phyloP scores from a whole-genome alignment of 2,113 vertebrate genomes.

The Platichthys flesus region DNA sequence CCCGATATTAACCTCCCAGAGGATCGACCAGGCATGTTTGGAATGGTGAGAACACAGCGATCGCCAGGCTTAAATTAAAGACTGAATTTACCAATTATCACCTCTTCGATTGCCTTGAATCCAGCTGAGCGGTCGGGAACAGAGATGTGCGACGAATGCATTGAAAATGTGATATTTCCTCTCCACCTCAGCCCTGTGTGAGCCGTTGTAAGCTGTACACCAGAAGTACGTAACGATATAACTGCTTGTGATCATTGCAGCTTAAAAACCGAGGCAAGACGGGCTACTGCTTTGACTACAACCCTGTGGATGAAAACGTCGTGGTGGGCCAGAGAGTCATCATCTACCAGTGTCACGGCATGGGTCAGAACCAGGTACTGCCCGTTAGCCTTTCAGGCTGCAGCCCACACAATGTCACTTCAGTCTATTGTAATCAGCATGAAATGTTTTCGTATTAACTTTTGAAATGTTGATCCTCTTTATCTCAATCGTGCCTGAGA shows the following conservation, averaged over 20 bases:
- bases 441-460: not conserved
- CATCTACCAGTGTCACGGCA: constrained; percentile 93
- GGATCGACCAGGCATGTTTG: constrained; percentile 91
- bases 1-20: constrained; percentile 91
- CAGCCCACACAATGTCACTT: not conserved
- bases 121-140: not conserved
- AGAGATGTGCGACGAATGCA: not conserved
- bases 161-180: not conserved
- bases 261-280: constrained; percentile 88
- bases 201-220: not conserved
- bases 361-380: constrained; percentile 97
- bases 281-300: constrained; percentile 95
- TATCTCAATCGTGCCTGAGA: too few species aligned
- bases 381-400: not conserved
- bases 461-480: too few species aligned
- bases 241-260: constrained; percentile 69
- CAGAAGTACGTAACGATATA: not conserved
- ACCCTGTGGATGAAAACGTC: constrained; percentile 85
- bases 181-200: not conserved
- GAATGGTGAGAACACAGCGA: constrained; percentile 87
- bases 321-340: constrained; percentile 86
- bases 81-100: not conserved
- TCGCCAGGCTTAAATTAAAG: not conserved
- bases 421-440: not conserved
- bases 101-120: not conserved